These are phyloP conservation scores for Psix sp. DNA, from an alignment of 1,140 invertebrate species.

Conservation along the genomic window DNA sequence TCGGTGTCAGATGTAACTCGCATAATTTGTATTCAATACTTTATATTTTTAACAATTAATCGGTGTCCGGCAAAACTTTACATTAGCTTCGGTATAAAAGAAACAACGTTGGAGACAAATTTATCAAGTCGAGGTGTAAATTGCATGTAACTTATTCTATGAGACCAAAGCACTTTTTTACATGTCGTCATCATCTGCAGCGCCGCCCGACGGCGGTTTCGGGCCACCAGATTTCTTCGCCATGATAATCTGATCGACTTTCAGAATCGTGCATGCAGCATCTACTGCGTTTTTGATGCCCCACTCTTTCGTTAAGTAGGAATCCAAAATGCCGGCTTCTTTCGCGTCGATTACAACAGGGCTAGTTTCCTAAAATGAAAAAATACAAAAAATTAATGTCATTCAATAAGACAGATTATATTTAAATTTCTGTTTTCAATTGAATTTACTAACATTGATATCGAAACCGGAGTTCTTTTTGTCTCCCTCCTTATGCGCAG, in stretches of 20 bases:
- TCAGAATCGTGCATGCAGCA: conserved; percentile 94
- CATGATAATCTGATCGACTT: conserved; percentile 99
- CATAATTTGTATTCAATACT: conserved; percentile 4
- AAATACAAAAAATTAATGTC: conserved; percentile 14
- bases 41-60: conserved; percentile 2
- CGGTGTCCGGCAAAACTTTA: background rate
- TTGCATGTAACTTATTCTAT: background rate
- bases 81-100: background rate
- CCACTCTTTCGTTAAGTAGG: conserved; percentile 94
- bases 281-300: conserved; percentile 96
- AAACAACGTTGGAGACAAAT: background rate
- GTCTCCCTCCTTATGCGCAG: conserved; percentile 93
- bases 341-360: conserved; percentile 85
- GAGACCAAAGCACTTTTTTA: conserved; percentile 13
- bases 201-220: conserved; percentile 84
- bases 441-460: conserved; percentile 82
- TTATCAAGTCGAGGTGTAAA: background rate
- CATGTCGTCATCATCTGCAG: conserved; percentile 85
- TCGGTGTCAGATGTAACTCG: conserved; percentile 4
- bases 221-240: conserved; percentile 97
- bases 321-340: conserved; percentile 88
- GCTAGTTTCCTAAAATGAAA: conserved; percentile 75
- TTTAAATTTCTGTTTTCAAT: conserved; percentile 1
- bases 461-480: conserved; percentile 91
- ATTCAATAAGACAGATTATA: conserved; percentile 15